These are phyloP conservation scores for Montipora capricornis DNA, from an alignment of 64 coral and sea anemone species.

Conservation along the genomic window DNA sequence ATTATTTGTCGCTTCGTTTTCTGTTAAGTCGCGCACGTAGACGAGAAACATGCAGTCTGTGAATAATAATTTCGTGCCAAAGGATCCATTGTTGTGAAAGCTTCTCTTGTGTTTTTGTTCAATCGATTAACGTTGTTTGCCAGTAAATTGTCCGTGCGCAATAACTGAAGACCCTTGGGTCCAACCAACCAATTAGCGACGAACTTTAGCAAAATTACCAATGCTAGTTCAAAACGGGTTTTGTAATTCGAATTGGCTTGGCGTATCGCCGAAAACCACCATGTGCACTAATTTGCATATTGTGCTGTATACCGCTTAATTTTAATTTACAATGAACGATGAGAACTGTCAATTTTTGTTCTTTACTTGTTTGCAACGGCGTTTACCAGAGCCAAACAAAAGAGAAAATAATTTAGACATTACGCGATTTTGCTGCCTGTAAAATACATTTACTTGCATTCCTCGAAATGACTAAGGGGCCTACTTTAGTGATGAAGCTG, in stretches of 20 bases:
- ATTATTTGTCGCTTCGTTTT: not conserved
- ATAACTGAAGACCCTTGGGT: constrained; percentile 14
- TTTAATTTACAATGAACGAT: not conserved
- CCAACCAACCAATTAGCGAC: constrained; percentile 57
- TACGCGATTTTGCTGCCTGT: not conserved
- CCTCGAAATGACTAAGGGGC: not conserved
- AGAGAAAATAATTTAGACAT: not conserved
- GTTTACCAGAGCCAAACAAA: not conserved
- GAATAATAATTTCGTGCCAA: constrained; percentile 19
- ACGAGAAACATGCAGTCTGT: not conserved
- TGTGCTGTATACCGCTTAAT: not conserved
- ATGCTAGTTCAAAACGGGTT: constrained; percentile 22
- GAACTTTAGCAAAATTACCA: not conserved
- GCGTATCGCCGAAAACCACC: not conserved
- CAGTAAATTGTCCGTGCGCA: constrained; percentile 13
- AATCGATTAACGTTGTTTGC: constrained; percentile 75
- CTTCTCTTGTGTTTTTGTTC: constrained; percentile 40
- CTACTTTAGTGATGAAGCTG: not conserved
- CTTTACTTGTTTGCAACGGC: not conserved
- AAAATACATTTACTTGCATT: not conserved
- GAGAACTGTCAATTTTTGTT: not conserved
- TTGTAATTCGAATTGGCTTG: too few species aligned
- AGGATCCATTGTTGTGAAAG: not conserved
- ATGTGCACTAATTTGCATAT: constrained; percentile 39
- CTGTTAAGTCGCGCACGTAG: not conserved